Conservation (phyloP, 2,113 vertebrate genomes). For the Tupaia tana region DNA sequence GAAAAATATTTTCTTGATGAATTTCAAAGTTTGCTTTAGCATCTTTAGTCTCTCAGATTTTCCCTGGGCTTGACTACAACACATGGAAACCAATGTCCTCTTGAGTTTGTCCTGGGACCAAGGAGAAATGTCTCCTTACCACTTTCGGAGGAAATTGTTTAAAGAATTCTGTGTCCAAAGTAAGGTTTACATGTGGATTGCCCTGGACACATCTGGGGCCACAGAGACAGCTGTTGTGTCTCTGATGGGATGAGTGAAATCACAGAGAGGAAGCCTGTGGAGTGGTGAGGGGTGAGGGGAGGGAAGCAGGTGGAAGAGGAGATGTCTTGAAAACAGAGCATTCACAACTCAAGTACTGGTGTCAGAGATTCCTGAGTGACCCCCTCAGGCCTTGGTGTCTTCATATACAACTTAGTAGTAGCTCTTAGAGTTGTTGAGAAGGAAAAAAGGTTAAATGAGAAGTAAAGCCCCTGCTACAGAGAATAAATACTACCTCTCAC, state of each 20-base stretch:
- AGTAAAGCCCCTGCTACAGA: background rate
- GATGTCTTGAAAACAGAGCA: too few species aligned
- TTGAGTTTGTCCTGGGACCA: background rate
- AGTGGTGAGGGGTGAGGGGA: background rate
- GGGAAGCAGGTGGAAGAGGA: background rate
- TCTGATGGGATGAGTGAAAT: background rate
- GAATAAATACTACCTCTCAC: background rate
- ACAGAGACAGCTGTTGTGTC: background rate
- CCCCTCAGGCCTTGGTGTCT: background rate
- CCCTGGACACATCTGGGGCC: background rate
- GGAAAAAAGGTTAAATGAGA: background rate
- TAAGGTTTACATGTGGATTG: background rate
- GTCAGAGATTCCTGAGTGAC: background rate
- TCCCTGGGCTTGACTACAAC: background rate
- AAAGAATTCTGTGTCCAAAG: background rate
- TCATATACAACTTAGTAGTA: background rate
- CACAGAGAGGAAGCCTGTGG: background rate
- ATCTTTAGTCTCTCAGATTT: conserved; percentile 25
- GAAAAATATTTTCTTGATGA: conserved; percentile 25
- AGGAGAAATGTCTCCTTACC: background rate
- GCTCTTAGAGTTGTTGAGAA: background rate
- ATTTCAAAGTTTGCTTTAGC: conserved; percentile 17
- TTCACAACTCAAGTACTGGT: background rate
- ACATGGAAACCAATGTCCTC: too few species aligned
- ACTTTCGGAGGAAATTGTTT: background rate